phyloP scores from a whole-genome alignment of 2,113 vertebrate genomes.

The Larimichthys crocea region DNA sequence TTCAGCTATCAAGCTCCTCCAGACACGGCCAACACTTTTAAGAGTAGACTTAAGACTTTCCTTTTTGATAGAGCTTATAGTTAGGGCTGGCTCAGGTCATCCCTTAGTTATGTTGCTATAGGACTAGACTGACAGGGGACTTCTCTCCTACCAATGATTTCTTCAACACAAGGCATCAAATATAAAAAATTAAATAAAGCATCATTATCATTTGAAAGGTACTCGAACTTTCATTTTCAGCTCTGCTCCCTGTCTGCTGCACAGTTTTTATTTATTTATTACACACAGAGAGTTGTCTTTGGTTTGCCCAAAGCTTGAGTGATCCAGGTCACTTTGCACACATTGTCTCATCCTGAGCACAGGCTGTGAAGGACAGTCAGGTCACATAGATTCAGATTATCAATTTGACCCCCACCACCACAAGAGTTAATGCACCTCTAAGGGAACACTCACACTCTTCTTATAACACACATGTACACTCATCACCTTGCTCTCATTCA shows the following conservation, averaged over 20 bases:
- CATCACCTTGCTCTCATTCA: neutral
- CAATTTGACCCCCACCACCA: neutral
- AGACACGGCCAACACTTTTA: too few species aligned
- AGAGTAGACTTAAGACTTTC: too few species aligned
- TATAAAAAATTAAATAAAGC: too few species aligned
- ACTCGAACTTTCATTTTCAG: neutral
- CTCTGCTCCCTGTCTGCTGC: conserved; percentile 26
- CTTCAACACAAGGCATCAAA: too few species aligned
- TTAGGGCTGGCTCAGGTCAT: too few species aligned
- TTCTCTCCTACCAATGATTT: too few species aligned
- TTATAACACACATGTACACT: neutral
- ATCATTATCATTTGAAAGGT: too few species aligned
- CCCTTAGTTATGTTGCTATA: too few species aligned
- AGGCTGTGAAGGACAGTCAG: neutral
- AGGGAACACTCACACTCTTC: neutral
- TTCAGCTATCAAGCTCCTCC: too few species aligned
- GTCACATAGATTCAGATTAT: conserved; percentile 16
- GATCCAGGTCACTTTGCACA: conserved; percentile 61
- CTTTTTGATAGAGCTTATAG: too few species aligned
- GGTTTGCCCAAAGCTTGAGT: conserved; percentile 56
- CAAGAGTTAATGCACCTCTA: neutral
- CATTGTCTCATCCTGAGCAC: too few species aligned
- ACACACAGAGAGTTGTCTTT: conserved; percentile 55
- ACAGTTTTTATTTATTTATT: conserved; percentile 63
- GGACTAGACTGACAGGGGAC: too few species aligned